Evolutionary conservation across 2,888 invertebrate genomes (phyloP), one percentile per base, ranked within the genome.

Genomic region (Lacanobia wlatinum): DNA sequence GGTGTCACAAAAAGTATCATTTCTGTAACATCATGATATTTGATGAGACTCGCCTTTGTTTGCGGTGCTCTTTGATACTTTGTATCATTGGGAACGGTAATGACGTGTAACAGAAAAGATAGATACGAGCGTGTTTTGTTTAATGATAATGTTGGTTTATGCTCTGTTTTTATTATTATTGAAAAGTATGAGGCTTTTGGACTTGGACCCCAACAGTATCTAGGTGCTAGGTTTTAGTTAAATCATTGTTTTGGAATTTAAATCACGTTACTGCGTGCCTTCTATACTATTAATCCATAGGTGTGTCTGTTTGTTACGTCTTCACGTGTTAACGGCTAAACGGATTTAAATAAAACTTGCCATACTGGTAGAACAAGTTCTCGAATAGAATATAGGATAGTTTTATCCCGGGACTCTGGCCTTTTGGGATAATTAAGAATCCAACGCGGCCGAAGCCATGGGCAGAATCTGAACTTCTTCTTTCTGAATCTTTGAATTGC

Each of bases 1-100:
- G 82, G 78, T 90, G 91, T 90, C 89, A 91, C 90, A 91, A 91
- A 91, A 90, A 91, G 87, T 85, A 77, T 70, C 18, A 80, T 83
- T 90, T 90, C 75, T 90, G 90, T 82, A 73, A 63, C 71, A 90
- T 92, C 91, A 92, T 90, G 76, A 85, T 87, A 66, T 80, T 88
- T 92, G 92, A 92, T 91, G 92, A 91, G 90, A 76, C 78, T 60
- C 50, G 56, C 79, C 78, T 78, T 85, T 84, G 86, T 84, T 69
- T 76, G 83, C 80, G 85, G 83, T 70, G 65, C 65, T 83, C 88
- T 87, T 90, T 90, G 75, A 70, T 74, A 72, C 76, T 78, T 80
- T 79, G 76, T 83, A 87, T 84, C 82, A 83, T 79, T 68, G 73
- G 76, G 78, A 74, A 73, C 52, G 68, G 63, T 83, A 84, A 86